phyloP scores from a whole-genome alignment of 2,797 vertebrate species.

The Melopsittacus undulatus region DNA sequence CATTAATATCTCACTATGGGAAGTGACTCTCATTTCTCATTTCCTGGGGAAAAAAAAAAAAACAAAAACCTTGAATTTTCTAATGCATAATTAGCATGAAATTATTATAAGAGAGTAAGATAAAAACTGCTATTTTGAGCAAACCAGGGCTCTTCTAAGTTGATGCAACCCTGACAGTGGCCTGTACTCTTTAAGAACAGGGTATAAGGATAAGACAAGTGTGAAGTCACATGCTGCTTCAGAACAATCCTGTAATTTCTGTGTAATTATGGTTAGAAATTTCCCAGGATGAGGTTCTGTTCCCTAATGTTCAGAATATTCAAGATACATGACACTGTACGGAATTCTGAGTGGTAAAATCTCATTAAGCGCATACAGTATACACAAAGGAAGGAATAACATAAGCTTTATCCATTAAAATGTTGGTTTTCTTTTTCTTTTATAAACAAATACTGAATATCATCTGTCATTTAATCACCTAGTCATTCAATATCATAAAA shows the following conservation, averaged over 20 bases:
- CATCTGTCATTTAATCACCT: neutral
- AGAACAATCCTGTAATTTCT: neutral
- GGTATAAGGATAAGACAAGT: neutral
- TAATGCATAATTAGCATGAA: slow-evolving; percentile 31
- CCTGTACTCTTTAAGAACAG: neutral
- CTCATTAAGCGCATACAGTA: neutral
- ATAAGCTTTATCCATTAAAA: neutral
- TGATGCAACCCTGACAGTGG: neutral
- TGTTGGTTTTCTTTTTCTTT: neutral
- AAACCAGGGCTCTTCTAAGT: slow-evolving; percentile 29
- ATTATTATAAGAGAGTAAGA: slow-evolving; percentile 29
- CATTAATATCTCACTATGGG: slow-evolving; percentile 35
- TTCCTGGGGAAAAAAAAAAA: neutral
- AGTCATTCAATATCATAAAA: neutral
- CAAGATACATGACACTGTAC: neutral
- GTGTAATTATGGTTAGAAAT: neutral
- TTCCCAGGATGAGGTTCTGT: neutral
- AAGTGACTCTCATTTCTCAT: slow-evolving; percentile 24
- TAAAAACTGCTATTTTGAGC: slow-evolving; percentile 39
- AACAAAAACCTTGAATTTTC: neutral
- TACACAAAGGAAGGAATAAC: neutral
- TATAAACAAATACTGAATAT: neutral
- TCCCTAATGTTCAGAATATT: neutral
- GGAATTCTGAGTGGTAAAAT: neutral
- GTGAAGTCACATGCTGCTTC: neutral